A percentile compares a stretch with the other conserved stretches of the same genome.
Conservation (phyloP, 2,888 invertebrate genomes). For the Exocentrus adspersus region DNA sequence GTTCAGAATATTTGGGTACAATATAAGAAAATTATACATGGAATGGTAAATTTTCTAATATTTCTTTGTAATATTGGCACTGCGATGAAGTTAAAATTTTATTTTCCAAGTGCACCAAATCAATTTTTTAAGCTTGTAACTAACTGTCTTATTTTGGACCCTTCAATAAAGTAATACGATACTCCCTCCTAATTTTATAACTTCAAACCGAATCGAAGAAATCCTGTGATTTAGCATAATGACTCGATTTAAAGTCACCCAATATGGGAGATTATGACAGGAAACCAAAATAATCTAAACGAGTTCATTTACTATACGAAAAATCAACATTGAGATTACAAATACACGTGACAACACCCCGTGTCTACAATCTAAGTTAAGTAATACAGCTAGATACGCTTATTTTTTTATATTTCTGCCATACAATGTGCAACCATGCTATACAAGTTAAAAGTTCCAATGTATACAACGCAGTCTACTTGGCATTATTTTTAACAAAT, state of each 20-base stretch:
- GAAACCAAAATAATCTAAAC: too few species aligned
- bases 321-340: slow-evolving; percentile 2
- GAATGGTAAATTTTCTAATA: too few species aligned
- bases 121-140: background rate
- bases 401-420: slow-evolving; percentile 26
- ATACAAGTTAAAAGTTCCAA: slow-evolving; percentile 28
- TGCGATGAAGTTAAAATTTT: background rate
- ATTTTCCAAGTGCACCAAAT: too few species aligned
- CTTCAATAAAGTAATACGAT: too few species aligned
- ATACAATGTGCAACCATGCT: slow-evolving; percentile 19
- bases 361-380: slow-evolving; percentile 19
- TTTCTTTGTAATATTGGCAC: background rate
- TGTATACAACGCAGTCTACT: slow-evolving; percentile 35
- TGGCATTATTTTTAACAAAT: slow-evolving; percentile 29
- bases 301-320: too few species aligned
- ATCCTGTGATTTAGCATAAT: too few species aligned
- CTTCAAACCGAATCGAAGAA: too few species aligned
- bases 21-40: too few species aligned
- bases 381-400: slow-evolving; percentile 7
- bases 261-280: too few species aligned
- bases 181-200: too few species aligned
- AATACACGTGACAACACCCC: slow-evolving; percentile 16
- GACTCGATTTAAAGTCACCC: too few species aligned
- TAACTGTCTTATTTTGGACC: slow-evolving; percentile 17
- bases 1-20: slow-evolving; percentile 25